phyloP scores from a whole-genome alignment of 1,140 invertebrate species.

The Nephila pilipes region DNA sequence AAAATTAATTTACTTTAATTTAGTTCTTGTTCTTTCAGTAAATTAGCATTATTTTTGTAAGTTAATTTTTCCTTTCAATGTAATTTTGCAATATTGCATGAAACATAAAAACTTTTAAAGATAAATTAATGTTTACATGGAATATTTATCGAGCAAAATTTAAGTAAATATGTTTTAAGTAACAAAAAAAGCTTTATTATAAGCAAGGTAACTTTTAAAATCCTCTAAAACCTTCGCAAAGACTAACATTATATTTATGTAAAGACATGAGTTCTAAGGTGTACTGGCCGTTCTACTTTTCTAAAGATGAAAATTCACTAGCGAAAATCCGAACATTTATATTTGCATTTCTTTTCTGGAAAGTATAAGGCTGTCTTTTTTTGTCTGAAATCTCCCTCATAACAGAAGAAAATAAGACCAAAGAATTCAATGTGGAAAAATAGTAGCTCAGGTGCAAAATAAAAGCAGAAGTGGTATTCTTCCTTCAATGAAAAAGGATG shows the following conservation, averaged over 20 bases:
- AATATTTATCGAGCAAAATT: too few species aligned
- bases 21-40: too few species aligned
- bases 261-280: not conserved
- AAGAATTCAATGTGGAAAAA: not conserved
- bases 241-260: not conserved
- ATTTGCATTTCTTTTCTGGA: not conserved
- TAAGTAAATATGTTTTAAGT: too few species aligned
- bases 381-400: not conserved
- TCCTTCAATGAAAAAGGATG: not conserved
- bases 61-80: too few species aligned
- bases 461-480: not conserved
- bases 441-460: slow-evolving; percentile 35
- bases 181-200: too few species aligned
- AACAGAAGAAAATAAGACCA: not conserved
- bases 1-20: too few species aligned
- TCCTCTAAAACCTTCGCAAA: too few species aligned
- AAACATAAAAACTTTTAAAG: too few species aligned
- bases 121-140: too few species aligned
- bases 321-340: not conserved
- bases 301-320: not conserved
- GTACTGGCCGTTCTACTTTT: not conserved
- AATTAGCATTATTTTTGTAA: too few species aligned
- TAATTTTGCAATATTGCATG: too few species aligned
- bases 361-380: not conserved
- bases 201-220: too few species aligned